Base-by-base conservation (phyloP, 2,113 vertebrate species). In the Cinclus cinclus region DNA sequence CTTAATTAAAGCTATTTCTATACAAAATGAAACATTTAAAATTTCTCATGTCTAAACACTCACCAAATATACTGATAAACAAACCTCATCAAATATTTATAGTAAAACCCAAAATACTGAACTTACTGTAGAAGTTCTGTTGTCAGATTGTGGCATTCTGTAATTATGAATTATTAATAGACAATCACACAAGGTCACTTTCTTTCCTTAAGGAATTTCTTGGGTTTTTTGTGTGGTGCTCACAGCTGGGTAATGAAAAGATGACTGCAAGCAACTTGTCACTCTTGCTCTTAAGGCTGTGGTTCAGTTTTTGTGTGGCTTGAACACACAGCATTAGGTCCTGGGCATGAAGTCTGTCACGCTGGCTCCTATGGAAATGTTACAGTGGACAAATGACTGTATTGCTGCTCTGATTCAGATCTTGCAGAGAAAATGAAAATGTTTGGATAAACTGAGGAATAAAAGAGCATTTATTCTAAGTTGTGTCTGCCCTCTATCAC, bases 1-100 rank as follows among this genome's bases (percentile, higher is more conserved):
- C 65, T 77, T 87, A 83, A 92, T 89, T 86, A 41, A 88, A 86
- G 73, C 41, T 94, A 63, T 95, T 96, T 97, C 90, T 95, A 18
- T 94, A 91, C 19, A 20, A 83, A 91, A 62, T 71, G 14, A 63
- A 71, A 71, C 41, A 75, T 55, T 42, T 84, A 50, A 58, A 80
- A 80, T 17, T n/a, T 75, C 52, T 94, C 33, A 50, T 90, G 17
- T 50, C 71, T 88, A 33, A 83, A 77, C 28, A 42, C 21, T 85
- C 53, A n/a, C 3, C 31, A 85, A 70, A 78, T 86, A 78, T 22
- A 58, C 12, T 46, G 68, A 65, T 88, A 68, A 94, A n/a, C 9
- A 60, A 77, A 80, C 28, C 11, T 95, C n/a, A 44, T 83, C 15
- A 75, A 63, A 50, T 92, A 76, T 49, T 91, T 83, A 41, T 52